Evolutionary conservation across 92 coral and sea anemone species (phyloP).

Genomic region (Diadumene lineata): DNA sequence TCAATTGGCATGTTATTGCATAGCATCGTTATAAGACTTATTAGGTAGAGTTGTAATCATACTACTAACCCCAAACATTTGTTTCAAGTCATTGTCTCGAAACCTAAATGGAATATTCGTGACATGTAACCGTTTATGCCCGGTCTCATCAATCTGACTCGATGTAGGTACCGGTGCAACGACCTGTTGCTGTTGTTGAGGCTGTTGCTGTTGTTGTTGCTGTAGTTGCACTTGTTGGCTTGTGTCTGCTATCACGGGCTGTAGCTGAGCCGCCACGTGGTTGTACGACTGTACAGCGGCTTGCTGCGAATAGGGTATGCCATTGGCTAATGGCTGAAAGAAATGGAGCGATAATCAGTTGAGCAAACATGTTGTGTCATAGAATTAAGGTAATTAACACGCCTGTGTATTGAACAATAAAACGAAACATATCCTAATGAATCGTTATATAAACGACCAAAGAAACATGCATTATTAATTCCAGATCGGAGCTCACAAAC

Average conservation of each 20-base stretch:
- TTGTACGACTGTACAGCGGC: slow-evolving; percentile 50
- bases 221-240: slow-evolving; percentile 43
- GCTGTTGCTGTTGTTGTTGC: slow-evolving; percentile 39
- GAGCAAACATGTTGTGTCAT: background rate
- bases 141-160: slow-evolving; percentile 43
- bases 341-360: background rate
- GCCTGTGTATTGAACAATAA: background rate
- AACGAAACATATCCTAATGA: background rate
- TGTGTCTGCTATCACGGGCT: slow-evolving; percentile 49
- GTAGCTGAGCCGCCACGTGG: slow-evolving; percentile 47
- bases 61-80: slow-evolving; percentile 98
- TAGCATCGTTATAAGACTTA: too few relatives aligned
- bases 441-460: background rate
- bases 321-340: slow-evolving; percentile 67
- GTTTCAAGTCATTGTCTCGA: slow-evolving; percentile 82
- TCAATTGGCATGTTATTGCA: too few relatives aligned
- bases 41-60: too few relatives aligned
- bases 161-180: slow-evolving; percentile 41
- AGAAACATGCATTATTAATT: background rate
- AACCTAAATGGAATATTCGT: slow-evolving; percentile 96
- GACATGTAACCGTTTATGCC: slow-evolving; percentile 89
- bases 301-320: slow-evolving; percentile 69
- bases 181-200: slow-evolving; percentile 57
- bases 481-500: background rate
- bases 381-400: background rate